Evolutionary conservation across 1,140 invertebrate species (phyloP), one percentile per base, ranked within the genome.

Genomic region (Trichoplusia ni): DNA sequence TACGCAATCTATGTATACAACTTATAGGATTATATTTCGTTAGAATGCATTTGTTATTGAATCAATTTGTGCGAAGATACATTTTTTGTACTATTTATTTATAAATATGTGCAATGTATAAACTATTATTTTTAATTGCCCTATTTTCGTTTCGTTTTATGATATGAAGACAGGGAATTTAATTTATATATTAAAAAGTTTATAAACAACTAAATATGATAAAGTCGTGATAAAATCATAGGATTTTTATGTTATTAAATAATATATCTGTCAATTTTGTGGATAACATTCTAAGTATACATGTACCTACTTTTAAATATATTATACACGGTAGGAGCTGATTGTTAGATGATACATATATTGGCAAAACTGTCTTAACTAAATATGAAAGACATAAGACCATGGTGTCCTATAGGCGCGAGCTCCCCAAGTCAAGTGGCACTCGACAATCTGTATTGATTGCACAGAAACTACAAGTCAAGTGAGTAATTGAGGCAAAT

Each of bases 221-320:
- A n/a, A n/a, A n/a, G n/a, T n/a, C n/a, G n/a, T 0, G 21, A 9
- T 25, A 5, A 46, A 38, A n/a, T 33, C 2, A 33, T 13, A 8
- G 21, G 13, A 42, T 11, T 1, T 11, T 42, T 21, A 5, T 42
- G 46, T 49, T 16, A 7, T 18, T 16, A 18, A 46, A 14, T 31
- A 46, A 14, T 31, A 4, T 16, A 31, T 31, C 25, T n/a, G 46
- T 49, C 25, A 49, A 31, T 49, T 49, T 31, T 49, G 25, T 49
- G 25, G 18, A 49, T 8, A n/a, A 49, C 44, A 47, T 29, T 47
- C 13, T 47, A 49, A 49, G 25, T 49, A 49, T 49, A 49, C 46
- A 29, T 29, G 27, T 29, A 29, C 44, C 8, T 29, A 25, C 6
- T 47, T 29, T 9, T 31, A 47, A 16, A 11, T 11, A 23, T 11